These are phyloP conservation scores for Drosophila lowei DNA, from an alignment of 1,140 invertebrate genomes.

Conservation along the genomic window DNA sequence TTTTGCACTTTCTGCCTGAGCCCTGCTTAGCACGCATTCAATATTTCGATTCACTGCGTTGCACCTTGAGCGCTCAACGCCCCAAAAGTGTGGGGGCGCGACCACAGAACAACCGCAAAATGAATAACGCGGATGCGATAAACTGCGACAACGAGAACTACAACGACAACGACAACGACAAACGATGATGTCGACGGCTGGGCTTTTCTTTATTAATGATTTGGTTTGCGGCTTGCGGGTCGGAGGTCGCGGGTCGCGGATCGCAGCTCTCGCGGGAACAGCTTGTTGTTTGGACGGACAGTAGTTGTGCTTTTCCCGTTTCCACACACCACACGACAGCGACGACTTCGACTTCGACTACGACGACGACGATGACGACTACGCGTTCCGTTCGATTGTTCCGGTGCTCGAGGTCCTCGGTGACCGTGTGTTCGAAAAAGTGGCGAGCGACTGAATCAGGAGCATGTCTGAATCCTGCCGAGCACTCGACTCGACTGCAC, in stretches of 20 bases:
- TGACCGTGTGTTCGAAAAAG: constrained; percentile 59
- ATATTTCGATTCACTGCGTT: constrained; percentile 32
- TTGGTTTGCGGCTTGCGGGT: constrained; percentile 40
- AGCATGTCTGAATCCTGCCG: constrained; percentile 16
- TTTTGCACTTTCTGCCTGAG: constrained; percentile 62
- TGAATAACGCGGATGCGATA: too few relatives aligned
- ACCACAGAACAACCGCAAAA: constrained; percentile 16
- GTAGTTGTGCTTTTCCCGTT: constrained; percentile 14
- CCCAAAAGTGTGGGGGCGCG: not conserved
- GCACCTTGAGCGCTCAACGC: constrained; percentile 6
- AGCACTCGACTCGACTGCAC: constrained; percentile 10
- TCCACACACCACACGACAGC: constrained; percentile 12
- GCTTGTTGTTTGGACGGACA: constrained; percentile 34
- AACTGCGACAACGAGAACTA: not conserved
- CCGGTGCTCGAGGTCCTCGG: constrained; percentile 27
- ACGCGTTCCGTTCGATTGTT: constrained; percentile 2
- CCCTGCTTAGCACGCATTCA: constrained; percentile 10
- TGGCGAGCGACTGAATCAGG: constrained; percentile 58
- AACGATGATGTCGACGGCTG: constrained; percentile 45
- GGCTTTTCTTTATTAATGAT: constrained; percentile 63
- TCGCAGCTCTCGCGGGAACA: constrained; percentile 17
- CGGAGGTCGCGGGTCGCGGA: constrained; percentile 26
- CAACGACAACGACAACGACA: constrained; percentile 25
- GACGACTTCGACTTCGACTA: not conserved
- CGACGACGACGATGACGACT: not conserved